Base-by-base conservation (phyloP, 2,797 vertebrate genomes). In the Cephalopachus bancanus region DNA sequence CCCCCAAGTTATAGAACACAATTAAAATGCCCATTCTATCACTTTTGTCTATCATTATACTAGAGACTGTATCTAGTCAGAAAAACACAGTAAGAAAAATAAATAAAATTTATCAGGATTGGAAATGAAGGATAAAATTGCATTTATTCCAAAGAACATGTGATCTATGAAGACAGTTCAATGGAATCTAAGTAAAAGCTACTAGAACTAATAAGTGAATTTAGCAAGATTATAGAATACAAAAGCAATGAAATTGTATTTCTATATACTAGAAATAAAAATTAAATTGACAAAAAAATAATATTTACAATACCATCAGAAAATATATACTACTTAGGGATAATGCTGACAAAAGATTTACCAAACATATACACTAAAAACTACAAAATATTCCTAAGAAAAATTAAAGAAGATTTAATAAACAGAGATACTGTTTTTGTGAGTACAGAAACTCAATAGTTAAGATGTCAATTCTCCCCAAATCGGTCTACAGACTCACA, bases 81-180 rank as follows among this genome's bases (percentile, higher is more conserved):
- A 74, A 9, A 80, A 90, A 80, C 30, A 59, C n/a, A 20, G 19
- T 80, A 80, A 74, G 53, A 93, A 94, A 60, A 81, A 74, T 69
- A 89, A 84, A 67, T 89, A 19, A 86, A 96, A 76, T 26, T 26
- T 17, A 92, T 72, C 14, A 12, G 53, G 17, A 89, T 67, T 91
- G 30, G 24, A 74, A 79, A 81, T 11, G 17, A 55, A 75, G 22
- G 81, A 22, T 75, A 93, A 71, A 93, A 62, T 0, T 33, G 67
- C 37, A 60, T 75, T 4, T 92, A 28, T 71, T 65, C 15, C 10
- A 85, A 37, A 80, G 6, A 79, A 30, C 3, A 37, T 71, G 20
- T 26, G 75, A 14, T 60, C 37, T 76, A 53, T 65, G 37, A 44
- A 69, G 28, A 69, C 7, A 72, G 53, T 49, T 28, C 28, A 79